Conservation (phyloP, 2,113 vertebrate species). For the Mellivora capensis region DNA sequence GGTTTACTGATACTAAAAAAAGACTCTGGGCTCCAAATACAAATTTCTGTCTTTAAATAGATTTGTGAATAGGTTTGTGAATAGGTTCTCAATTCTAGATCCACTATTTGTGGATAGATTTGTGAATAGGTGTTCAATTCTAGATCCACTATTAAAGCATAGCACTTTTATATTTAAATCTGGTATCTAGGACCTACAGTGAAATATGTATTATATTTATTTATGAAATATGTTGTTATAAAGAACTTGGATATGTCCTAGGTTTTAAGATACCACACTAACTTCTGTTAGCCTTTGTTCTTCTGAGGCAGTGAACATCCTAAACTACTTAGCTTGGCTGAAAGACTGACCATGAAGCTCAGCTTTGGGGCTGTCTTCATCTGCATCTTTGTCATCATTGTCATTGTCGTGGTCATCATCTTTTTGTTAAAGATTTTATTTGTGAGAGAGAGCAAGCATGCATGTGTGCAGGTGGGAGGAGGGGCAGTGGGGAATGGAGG, state of each 20-base stretch:
- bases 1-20: not conserved
- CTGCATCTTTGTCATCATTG: no score
- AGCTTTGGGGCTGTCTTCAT: not conserved
- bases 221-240: not conserved
- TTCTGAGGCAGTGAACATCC: not conserved
- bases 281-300: not conserved
- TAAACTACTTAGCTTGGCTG: not conserved
- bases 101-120: not conserved
- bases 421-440: not conserved
- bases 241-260: not conserved
- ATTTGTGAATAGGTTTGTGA: not conserved
- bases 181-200: not conserved
- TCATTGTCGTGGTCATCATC: no score
- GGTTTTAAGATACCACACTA: not conserved
- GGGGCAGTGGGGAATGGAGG: not conserved
- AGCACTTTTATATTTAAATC: not conserved
- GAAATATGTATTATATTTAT: not conserved
- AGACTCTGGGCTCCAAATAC: not conserved
- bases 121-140: not conserved
- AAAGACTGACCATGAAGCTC: not conserved
- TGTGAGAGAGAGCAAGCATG: not conserved
- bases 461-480: not conserved
- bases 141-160: not conserved
- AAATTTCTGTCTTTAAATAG: constrained; percentile 26
- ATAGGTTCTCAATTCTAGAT: not conserved